These are phyloP conservation scores for Halichondria panicea DNA, from an alignment of 37 sponge, comb jelly and placozoan genomes.

Conservation along the genomic window DNA sequence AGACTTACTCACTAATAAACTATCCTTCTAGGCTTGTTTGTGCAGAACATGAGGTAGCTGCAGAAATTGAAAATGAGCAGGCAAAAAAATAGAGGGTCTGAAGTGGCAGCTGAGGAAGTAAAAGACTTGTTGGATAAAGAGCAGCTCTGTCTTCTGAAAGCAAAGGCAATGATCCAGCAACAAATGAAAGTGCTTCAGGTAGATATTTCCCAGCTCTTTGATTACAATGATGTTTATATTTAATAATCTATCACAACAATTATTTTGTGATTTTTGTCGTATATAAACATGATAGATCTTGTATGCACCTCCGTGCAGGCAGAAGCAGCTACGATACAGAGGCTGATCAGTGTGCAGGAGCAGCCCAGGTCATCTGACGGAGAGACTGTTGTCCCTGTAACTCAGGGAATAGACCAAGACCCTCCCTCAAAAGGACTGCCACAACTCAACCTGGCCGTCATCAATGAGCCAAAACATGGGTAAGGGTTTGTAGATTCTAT, in stretches of 20 bases:
- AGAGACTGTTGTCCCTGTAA: not conserved
- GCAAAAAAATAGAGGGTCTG: too few relatives aligned
- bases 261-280: too few relatives aligned
- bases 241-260: too few relatives aligned
- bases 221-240: too few relatives aligned
- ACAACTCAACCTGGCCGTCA: slow-evolving; percentile 18
- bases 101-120: too few relatives aligned
- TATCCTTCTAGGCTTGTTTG: too few relatives aligned
- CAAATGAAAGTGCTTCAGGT: slow-evolving; percentile 31
- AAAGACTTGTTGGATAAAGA: slow-evolving; percentile 38
- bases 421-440: not conserved
- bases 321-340: slow-evolving; percentile 27
- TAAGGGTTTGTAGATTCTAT: not conserved
- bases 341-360: slow-evolving; percentile 9
- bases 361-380: not conserved
- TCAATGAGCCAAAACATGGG: not conserved
- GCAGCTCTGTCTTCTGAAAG: not conserved
- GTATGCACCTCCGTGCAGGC: slow-evolving; percentile 27
- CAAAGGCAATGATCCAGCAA: slow-evolving; percentile 4
- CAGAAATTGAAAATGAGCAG: too few relatives aligned
- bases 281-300: too few relatives aligned
- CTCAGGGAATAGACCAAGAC: not conserved
- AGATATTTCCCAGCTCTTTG: too few relatives aligned
- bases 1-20: too few relatives aligned
- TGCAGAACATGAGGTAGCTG: too few relatives aligned